Evolutionary conservation across 2,113 vertebrate species (phyloP), one percentile per base, ranked within the genome.

Genomic region (Rhodinocichla rosea): DNA sequence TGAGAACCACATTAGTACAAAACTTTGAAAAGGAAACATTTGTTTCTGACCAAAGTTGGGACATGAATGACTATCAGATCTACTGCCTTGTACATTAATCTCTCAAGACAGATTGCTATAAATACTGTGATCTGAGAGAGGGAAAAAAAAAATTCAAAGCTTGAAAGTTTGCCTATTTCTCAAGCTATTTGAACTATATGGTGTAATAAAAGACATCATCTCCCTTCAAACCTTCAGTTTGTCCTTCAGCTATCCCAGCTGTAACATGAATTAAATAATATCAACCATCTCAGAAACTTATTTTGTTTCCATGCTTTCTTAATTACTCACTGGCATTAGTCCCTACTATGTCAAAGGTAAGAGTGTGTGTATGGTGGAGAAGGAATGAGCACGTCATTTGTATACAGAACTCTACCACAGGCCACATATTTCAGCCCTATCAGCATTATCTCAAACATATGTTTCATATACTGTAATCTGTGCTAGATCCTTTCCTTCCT

Each of bases 401-500:
- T 80, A 9, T 45, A 91, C 89, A 79, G 27, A 90, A 59, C 44
- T 47, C 26, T 1, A 88, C 52, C 40, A 47, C 37, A 76, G 70
- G 44, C 77, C 83, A 67, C 74, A 71, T 69, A 59, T 37, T 89
- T 91, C 76, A 76, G 69, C 50, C 63, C 5, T 70, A 96, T 77
- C 87, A 84, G 86, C 79, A 67, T 81, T 69, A 96, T 89, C 93
- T 92, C 78, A 49, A 92, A 83, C 87, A 95, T 42, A 37, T 88
- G 80, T 44, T 94, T 83, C 60, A 49, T 37, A 87, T 63, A 84
- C 40, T 10, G 10, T 85, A 84, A 95, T 96, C 93, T 91, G 62
- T 71, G 60, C 85, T 92, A 88, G 67, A 95, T 64, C 91, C 91
- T 95, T 94, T 94, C 91, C 92, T 92, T 92, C 94, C 92, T 84